Evolutionary conservation across 2,113 vertebrate species (phyloP).

Genomic region (Macrotus californicus): DNA sequence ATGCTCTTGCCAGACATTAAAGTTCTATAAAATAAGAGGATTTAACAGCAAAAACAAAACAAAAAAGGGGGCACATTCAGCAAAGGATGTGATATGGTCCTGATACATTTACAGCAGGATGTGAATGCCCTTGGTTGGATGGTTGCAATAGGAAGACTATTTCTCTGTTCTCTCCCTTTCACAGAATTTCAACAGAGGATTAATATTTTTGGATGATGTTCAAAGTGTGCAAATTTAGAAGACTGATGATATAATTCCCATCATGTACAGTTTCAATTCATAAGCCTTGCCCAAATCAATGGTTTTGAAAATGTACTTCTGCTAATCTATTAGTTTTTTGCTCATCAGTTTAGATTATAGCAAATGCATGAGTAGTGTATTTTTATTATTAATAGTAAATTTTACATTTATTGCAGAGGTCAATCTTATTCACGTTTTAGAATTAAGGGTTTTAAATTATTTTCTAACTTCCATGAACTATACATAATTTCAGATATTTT

Average conservation of each 20-base stretch:
- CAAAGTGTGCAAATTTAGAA: conserved; percentile 72
- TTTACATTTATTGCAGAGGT: conserved; percentile 45
- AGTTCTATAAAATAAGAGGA: conserved; percentile 57
- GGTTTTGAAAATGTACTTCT: conserved; percentile 50
- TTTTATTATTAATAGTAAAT: conserved; percentile 55
- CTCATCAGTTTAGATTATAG: conserved; percentile 31
- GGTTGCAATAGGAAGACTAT: conserved; percentile 33
- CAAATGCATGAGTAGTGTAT: conserved; percentile 44
- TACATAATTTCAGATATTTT: conserved; percentile 49
- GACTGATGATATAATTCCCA: conserved; percentile 57
- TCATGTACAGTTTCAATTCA: conserved; percentile 66
- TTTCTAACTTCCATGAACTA: conserved; percentile 32
- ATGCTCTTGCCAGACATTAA: conserved; percentile 43
- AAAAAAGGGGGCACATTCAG: neutral
- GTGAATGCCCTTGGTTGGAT: conserved; percentile 52
- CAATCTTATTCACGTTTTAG: conserved; percentile 29
- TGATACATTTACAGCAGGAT: conserved; percentile 54
- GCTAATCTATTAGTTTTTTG: conserved; percentile 30
- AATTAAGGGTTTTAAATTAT: conserved; percentile 50
- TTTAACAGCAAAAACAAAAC: conserved; percentile 37
- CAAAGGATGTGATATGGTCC: conserved; percentile 33
- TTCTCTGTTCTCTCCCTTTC: conserved; percentile 61
- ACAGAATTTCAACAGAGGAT: conserved; percentile 71
- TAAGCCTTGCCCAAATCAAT: conserved; percentile 1
- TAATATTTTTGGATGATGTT: conserved; percentile 70